These are phyloP conservation scores for Lobophora halterata DNA, from an alignment of 2,888 invertebrate species.

Conservation along the genomic window DNA sequence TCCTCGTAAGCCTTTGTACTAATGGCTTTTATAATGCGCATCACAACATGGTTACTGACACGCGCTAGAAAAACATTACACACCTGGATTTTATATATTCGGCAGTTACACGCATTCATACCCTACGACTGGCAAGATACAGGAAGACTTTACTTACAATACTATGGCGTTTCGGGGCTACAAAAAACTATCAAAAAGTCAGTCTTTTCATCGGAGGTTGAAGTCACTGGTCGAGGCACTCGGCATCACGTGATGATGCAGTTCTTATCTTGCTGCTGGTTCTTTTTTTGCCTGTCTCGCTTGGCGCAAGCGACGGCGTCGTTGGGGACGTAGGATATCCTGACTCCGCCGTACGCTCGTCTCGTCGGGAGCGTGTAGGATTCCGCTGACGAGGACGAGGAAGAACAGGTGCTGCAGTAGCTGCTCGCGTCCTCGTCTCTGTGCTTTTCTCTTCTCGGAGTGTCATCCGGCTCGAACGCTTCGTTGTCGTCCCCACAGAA, in stretches of 20 bases:
- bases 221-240: slow-evolving; percentile 56
- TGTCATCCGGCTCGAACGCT: slow-evolving; percentile 72
- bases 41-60: slow-evolving; percentile 54
- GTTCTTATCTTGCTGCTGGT: slow-evolving; percentile 88
- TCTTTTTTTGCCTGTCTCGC: slow-evolving; percentile 81
- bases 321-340: slow-evolving; percentile 96
- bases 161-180: slow-evolving; percentile 66
- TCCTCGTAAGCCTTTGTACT: slow-evolving; percentile 43
- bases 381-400: slow-evolving; percentile 92
- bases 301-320: slow-evolving; percentile 92
- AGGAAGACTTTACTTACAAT: slow-evolving; percentile 51
- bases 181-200: slow-evolving; percentile 68
- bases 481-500: slow-evolving; percentile 74
- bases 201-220: slow-evolving; percentile 77
- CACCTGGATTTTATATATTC: slow-evolving; percentile 47
- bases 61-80: slow-evolving; percentile 29
- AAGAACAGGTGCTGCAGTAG: slow-evolving; percentile 94
- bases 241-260: slow-evolving; percentile 91
- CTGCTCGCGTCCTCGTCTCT: slow-evolving; percentile 86
- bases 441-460: slow-evolving; percentile 51
- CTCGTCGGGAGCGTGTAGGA: slow-evolving; percentile 92
- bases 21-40: slow-evolving; percentile 41
- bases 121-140: slow-evolving; percentile 36
- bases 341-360: slow-evolving; percentile 91
- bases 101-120: slow-evolving; percentile 37